Evolutionary conservation across 1,140 invertebrate genomes (phyloP).

Genomic region (Aphis craccivora): DNA sequence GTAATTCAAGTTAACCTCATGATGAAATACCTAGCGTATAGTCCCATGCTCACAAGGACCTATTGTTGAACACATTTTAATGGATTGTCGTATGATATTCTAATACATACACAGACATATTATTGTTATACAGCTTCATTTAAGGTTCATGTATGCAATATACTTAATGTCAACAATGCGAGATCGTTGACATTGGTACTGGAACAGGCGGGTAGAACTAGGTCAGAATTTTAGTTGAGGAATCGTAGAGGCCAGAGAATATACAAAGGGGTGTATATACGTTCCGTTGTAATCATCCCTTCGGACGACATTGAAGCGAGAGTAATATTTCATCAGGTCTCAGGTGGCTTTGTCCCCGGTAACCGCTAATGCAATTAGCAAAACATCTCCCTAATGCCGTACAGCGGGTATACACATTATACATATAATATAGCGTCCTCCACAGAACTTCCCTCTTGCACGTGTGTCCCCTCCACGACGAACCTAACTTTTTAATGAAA

Average conservation of each 20-base stretch:
- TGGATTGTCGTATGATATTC: not conserved
- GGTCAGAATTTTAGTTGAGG: not conserved
- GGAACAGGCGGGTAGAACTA: not conserved
- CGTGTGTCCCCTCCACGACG: not conserved
- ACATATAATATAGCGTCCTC: not conserved
- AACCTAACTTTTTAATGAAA: constrained; percentile 53
- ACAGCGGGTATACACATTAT: not conserved
- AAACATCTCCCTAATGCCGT: constrained; percentile 56
- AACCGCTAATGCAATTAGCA: constrained; percentile 57
- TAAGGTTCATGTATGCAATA: not conserved
- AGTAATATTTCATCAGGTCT: constrained; percentile 58
- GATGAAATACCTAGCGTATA: not conserved
- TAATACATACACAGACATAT: not conserved
- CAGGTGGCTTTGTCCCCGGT: constrained; percentile 58
- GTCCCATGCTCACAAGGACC: not conserved
- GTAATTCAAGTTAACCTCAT: not conserved
- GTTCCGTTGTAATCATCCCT: constrained; percentile 40
- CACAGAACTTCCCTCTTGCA: not conserved
- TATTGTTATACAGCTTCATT: not conserved
- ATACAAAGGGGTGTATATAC: not conserved
- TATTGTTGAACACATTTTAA: not conserved
- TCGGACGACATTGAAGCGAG: constrained; percentile 55
- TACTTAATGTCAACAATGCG: not conserved
- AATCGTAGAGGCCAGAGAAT: not conserved
- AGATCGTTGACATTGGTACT: not conserved